Conservation (phyloP, 2,888 invertebrate species). For the Apotomis capreana region DNA sequence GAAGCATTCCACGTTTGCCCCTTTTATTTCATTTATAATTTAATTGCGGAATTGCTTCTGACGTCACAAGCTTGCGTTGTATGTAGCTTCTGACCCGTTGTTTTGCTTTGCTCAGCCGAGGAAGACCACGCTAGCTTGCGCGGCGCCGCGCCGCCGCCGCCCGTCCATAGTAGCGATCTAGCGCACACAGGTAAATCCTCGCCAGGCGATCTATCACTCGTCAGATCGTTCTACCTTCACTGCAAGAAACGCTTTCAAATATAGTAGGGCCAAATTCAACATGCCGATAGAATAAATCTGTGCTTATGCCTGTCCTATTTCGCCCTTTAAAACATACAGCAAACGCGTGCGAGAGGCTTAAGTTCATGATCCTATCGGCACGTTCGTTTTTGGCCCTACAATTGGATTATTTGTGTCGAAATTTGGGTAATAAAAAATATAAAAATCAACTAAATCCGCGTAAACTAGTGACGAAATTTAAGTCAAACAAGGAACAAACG, state of each 20-base stretch:
- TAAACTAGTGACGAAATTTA: too few species aligned
- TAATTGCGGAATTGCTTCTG: not conserved
- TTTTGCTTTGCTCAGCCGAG: constrained; percentile 84
- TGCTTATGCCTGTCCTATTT: too few species aligned
- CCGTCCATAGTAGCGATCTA: constrained; percentile 57
- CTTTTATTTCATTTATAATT: constrained; percentile 10
- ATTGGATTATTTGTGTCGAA: too few species aligned
- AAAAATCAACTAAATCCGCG: too few species aligned
- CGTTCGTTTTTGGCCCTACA: too few species aligned
- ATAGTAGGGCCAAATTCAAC: too few species aligned
- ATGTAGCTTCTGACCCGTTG: constrained; percentile 49
- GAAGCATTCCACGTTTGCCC: not conserved
- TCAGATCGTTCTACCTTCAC: constrained; percentile 16
- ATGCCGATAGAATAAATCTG: too few species aligned
- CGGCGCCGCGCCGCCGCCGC: constrained; percentile 66
- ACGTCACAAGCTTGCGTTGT: constrained; percentile 12
- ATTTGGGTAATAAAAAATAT: too few species aligned
- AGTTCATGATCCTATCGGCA: too few species aligned
- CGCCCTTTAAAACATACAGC: too few species aligned
- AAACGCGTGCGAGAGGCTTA: too few species aligned
- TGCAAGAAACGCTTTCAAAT: not conserved
- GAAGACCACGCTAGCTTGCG: constrained; percentile 86
- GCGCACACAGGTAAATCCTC: constrained; percentile 65
- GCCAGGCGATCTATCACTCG: constrained; percentile 43
- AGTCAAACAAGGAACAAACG: too few species aligned